These are phyloP conservation scores for Propithecus coquereli DNA, from an alignment of 2,113 vertebrate genomes.

Conservation along the genomic window DNA sequence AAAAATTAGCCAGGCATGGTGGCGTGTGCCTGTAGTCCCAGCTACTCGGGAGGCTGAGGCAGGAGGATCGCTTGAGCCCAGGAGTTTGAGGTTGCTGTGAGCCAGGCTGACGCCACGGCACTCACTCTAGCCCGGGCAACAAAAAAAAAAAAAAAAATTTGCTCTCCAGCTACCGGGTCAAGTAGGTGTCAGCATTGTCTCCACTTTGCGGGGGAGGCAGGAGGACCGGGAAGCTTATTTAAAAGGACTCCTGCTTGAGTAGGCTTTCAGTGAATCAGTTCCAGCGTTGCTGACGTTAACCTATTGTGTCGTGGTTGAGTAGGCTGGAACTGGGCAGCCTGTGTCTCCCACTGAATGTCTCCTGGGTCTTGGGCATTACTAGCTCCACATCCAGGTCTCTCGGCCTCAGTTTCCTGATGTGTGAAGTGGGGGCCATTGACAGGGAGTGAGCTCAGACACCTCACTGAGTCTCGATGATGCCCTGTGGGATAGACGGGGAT, in stretches of 20 bases:
- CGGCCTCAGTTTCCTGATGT: background rate
- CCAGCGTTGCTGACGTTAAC: background rate
- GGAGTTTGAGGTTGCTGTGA: too few relatives aligned
- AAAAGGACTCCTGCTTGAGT: background rate
- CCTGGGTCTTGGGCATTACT: fast-evolving
- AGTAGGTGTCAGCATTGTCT: background rate
- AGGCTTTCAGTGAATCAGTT: fast-evolving
- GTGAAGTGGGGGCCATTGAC: background rate
- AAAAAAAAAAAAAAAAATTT: too few relatives aligned
- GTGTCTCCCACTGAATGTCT: background rate
- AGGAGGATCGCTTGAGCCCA: too few relatives aligned
- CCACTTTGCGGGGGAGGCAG: background rate
- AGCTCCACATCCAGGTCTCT: background rate
- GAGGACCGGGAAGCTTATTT: background rate
- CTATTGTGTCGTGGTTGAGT: too few relatives aligned
- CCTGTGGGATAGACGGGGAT: background rate
- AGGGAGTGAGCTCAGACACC: background rate
- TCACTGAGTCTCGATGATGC: background rate
- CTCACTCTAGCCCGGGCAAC: too few relatives aligned
- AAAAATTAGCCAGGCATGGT: too few relatives aligned
- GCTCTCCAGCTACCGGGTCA: background rate
- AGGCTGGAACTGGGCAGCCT: background rate
- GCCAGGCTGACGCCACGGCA: too few relatives aligned
- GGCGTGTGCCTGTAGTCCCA: too few relatives aligned
- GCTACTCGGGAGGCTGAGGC: too few relatives aligned